Base-by-base conservation (phyloP, 2,888 invertebrate species). In the Calliscelio sp. region DNA sequence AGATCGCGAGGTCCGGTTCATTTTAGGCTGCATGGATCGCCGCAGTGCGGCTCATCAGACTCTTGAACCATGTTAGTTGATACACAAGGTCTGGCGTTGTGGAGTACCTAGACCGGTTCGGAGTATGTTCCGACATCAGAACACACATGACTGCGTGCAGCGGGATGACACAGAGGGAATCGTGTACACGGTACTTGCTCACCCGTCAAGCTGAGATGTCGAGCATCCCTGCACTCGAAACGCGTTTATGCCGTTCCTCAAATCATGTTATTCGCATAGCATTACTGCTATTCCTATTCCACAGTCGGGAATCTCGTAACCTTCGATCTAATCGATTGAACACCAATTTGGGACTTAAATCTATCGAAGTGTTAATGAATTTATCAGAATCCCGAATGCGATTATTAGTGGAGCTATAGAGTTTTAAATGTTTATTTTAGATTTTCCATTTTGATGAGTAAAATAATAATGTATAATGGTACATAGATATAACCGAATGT, bases 161-260 rank as follows among this genome's bases (percentile, higher is more conserved):
- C 18, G 49, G 53, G 75, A 81, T 75, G 81, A 81, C 85, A 85
- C 59, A 86, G 81, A 86, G 84, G 75, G 74, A 85, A 84, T 85
- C 83, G 66, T 81, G 83, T 81, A 85, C 83, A 79, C 65, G 81
- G 65, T 75, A 79, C 84, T 81, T 84, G 81, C 71, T 83, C 80
- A 74, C 81, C 81, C 83, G 75, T 84, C 81, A 75, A 75, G 78
- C 78, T 65, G 78, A 83, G 78, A 84, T 81, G 78, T 78, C 78
- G 70, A 74, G 81, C 81, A 81, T 74, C 74, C 66, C 71, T 75
- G 68, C 75, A 71, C 79, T 79, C 75, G 55, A 75, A 75, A 75
- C 61, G 61, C 71, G 44, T 71, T 85, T 70, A 75, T 73, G 73
- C 57, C 78, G 41, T 81, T 81, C 25, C 78, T 78, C 78, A 73